A percentile compares a stretch with the other conserved stretches of the same genome.
Evolutionary conservation across 1,140 invertebrate species (phyloP).

Genomic region (Trypoxylus dichotomus): DNA sequence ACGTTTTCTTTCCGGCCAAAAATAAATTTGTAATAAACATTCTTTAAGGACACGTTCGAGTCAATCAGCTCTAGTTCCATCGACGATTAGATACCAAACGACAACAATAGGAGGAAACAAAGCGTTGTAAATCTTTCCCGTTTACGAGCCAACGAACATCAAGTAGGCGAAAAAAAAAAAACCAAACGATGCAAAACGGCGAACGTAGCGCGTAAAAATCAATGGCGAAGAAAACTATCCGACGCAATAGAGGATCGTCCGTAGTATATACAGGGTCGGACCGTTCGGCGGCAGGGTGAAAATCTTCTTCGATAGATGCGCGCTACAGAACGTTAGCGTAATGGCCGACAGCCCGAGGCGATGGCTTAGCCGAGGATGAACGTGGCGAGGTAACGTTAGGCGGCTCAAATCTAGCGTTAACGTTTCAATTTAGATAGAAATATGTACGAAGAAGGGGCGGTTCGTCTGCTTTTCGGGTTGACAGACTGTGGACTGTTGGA

Average conservation of each 20-base stretch:
- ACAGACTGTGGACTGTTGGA: too few species aligned
- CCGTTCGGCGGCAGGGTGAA: background rate
- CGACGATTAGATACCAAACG: too few species aligned
- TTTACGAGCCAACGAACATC: background rate
- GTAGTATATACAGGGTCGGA: background rate
- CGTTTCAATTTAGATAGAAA: background rate
- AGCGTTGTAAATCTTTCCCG: too few species aligned
- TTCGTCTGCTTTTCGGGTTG: too few species aligned
- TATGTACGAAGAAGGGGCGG: too few species aligned
- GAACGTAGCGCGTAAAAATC: background rate
- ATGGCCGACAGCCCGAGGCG: background rate
- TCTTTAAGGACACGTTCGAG: too few species aligned
- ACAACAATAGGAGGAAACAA: too few species aligned
- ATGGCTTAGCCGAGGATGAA: background rate
- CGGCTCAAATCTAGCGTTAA: conserved; percentile 12
- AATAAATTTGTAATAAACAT: too few species aligned
- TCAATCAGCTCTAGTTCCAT: too few species aligned
- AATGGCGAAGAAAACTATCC: background rate
- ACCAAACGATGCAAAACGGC: background rate
- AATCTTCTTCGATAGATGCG: background rate
- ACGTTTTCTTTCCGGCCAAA: too few species aligned
- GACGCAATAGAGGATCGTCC: background rate
- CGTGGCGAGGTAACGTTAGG: background rate
- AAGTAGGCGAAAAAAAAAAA: background rate
- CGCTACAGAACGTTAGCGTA: background rate